Conservation (phyloP, 2,113 vertebrate genomes). For the Gymnorhina tibicen region DNA sequence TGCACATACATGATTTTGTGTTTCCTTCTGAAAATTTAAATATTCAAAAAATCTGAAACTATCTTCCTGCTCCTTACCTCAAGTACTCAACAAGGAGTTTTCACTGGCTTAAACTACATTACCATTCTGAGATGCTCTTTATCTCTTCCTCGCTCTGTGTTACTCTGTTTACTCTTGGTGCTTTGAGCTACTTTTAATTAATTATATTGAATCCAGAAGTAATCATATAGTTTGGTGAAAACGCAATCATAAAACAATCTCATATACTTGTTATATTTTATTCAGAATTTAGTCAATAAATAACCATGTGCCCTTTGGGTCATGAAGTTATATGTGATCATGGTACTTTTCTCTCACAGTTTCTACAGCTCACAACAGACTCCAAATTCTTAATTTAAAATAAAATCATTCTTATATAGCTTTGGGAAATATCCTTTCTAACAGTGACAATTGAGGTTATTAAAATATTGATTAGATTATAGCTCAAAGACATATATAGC, state of each 20-base stretch:
- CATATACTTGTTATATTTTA: not conserved
- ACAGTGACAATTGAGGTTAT: not conserved
- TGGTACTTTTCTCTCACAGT: not conserved
- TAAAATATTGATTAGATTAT: conserved; percentile 39
- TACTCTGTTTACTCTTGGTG: not conserved
- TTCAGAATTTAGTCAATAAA: not conserved
- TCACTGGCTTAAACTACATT: not conserved
- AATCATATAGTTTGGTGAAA: not conserved
- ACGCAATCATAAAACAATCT: not conserved
- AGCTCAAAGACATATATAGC: not conserved
- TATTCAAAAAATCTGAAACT: not conserved
- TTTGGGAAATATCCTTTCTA: conserved; percentile 31
- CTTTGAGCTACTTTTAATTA: not conserved
- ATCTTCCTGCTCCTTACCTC: not conserved
- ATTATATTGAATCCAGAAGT: not conserved
- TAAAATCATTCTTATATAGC: not conserved
- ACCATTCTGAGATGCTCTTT: not conserved
- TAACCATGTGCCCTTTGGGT: not conserved
- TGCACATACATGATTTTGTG: not conserved
- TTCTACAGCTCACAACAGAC: not conserved
- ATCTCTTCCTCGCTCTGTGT: not conserved
- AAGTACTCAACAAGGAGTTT: not conserved
- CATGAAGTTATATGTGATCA: rapidly evolving
- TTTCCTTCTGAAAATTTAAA: not conserved
- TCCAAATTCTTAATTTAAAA: conserved; percentile 21